Evolutionary conservation across 2,113 vertebrate species (phyloP).

Genomic region (Phalacrocorax pelagicus): DNA sequence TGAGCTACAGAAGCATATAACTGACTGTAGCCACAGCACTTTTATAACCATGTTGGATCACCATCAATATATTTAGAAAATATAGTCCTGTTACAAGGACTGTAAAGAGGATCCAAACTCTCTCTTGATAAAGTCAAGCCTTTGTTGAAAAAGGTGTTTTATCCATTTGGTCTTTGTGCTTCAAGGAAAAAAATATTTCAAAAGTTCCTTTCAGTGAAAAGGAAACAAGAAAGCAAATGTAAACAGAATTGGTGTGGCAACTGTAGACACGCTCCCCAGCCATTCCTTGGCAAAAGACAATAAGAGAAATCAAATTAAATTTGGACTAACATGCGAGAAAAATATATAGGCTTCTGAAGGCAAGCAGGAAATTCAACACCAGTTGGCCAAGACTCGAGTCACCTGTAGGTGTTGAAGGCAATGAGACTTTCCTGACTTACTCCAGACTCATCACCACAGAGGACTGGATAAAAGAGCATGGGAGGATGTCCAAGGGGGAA

Average conservation of each 20-base stretch:
- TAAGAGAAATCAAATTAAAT: not conserved
- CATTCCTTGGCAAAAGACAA: not conserved
- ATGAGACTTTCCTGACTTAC: not conserved
- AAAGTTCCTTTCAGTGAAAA: not conserved
- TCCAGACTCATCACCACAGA: not conserved
- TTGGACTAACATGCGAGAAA: not conserved
- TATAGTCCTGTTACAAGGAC: not conserved
- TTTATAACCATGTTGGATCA: not conserved
- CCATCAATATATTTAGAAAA: not conserved
- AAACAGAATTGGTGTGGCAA: conserved; percentile 27
- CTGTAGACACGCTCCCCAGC: not conserved
- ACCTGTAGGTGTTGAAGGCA: not conserved
- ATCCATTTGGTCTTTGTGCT: not conserved
- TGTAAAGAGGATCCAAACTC: not conserved
- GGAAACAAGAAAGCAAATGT: not conserved
- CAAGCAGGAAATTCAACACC: not conserved
- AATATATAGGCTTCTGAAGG: not conserved
- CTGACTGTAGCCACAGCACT: not conserved
- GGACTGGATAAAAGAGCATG: not conserved
- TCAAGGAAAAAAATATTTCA: not conserved
- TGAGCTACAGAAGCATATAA: not conserved
- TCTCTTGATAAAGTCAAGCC: not conserved
- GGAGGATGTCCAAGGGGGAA: no score
- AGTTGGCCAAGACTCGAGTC: not conserved
- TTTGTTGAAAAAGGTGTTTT: not conserved